phyloP scores from a whole-genome alignment of 2,888 invertebrate species.

The Thereva nobilitata region DNA sequence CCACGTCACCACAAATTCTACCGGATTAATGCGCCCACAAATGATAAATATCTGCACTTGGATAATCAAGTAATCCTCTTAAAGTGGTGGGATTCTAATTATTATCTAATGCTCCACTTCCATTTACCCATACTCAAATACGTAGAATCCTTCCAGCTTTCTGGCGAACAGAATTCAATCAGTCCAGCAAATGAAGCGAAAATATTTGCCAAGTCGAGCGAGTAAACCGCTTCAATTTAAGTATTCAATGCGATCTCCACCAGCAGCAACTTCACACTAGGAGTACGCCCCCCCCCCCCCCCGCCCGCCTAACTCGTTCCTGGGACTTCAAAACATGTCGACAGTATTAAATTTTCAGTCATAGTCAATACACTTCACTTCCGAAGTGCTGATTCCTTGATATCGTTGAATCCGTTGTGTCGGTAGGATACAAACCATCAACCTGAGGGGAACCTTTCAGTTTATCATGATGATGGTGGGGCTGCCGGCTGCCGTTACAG shows the following conservation, averaged over 20 bases:
- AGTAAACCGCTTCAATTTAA: conserved; percentile 41
- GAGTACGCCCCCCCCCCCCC: not conserved
- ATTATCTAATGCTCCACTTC: conserved; percentile 14
- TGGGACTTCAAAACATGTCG: conserved; percentile 6
- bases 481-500: not conserved
- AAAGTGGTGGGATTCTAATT: conserved; percentile 21
- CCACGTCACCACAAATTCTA: too few relatives aligned
- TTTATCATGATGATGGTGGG: conserved; percentile 11
- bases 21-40: too few relatives aligned
- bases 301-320: conserved; percentile 5
- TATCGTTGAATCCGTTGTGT: conserved; percentile 31
- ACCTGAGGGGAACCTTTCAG: conserved; percentile 2
- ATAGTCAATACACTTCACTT: conserved; percentile 39
- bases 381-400: conserved; percentile 35
- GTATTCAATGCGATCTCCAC: not conserved
- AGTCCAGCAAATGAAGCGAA: conserved; percentile 41
- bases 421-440: conserved; percentile 16
- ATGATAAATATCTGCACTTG: conserved; percentile 1
- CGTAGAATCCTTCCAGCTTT: too few relatives aligned
- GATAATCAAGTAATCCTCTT: conserved; percentile 3
- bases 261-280: not conserved
- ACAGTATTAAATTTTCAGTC: conserved; percentile 40
- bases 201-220: conserved; percentile 41
- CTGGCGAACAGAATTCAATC: conserved; percentile 39
- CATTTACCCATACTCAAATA: too few relatives aligned